phyloP scores from a whole-genome alignment of 1,140 invertebrate genomes.

The Ceratina calcarata region DNA sequence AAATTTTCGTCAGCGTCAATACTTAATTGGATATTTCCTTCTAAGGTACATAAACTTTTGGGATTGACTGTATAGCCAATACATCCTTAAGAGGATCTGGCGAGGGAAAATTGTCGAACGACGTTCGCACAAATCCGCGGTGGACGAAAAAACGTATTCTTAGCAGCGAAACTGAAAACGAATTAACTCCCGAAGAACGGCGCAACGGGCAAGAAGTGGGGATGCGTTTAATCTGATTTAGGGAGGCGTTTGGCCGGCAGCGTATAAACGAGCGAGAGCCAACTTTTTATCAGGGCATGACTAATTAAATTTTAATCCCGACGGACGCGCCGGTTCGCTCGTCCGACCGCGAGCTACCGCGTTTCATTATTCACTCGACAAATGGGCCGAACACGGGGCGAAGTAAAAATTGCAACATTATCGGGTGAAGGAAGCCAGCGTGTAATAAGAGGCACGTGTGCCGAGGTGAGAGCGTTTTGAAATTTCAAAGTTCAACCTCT shows the following conservation, averaged over 20 bases:
- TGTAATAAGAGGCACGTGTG: neutral
- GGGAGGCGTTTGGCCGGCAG: neutral
- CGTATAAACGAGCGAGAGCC: neutral
- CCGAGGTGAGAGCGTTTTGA: too few species aligned
- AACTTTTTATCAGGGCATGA: slow-evolving; percentile 3
- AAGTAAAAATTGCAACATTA: neutral
- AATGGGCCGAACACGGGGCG: neutral
- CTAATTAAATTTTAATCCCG: slow-evolving; percentile 24
- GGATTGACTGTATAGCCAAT: too few species aligned
- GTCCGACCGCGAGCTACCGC: neutral
- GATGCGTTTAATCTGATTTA: slow-evolving; percentile 9
- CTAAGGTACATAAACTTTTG: too few species aligned
- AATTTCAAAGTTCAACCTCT: slow-evolving; percentile 9
- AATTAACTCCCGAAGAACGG: neutral
- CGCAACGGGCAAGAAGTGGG: neutral
- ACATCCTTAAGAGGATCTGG: too few species aligned
- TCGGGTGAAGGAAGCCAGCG: neutral
- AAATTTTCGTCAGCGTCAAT: too few species aligned
- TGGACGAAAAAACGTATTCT: neutral
- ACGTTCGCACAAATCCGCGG: neutral
- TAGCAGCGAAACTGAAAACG: neutral
- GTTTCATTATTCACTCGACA: slow-evolving; percentile 1
- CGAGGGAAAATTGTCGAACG: neutral
- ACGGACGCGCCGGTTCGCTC: neutral
- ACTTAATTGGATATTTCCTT: too few species aligned